Conservation (phyloP, 2,113 vertebrate genomes). For the Aplodontia rufa region DNA sequence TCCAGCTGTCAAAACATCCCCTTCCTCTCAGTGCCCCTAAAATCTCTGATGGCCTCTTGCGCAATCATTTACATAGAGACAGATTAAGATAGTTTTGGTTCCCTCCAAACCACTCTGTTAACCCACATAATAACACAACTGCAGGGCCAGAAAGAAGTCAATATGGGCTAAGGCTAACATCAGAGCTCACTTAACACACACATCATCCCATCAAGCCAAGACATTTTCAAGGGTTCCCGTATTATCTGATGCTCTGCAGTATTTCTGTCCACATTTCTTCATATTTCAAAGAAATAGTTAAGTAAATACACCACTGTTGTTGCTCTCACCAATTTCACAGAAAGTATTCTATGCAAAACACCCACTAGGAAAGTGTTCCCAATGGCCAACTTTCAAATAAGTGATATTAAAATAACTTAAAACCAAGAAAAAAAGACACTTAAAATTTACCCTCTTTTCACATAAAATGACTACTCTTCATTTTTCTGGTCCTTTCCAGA, state of each 20-base stretch:
- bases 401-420: neutral
- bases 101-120: neutral
- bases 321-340: neutral
- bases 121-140: neutral
- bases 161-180: neutral
- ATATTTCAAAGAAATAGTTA: neutral
- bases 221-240: neutral
- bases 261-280: constrained; percentile 3
- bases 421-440: neutral
- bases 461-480: neutral
- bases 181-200: neutral
- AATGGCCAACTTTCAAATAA: neutral
- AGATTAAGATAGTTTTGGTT: neutral
- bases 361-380: neutral
- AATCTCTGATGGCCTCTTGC: neutral
- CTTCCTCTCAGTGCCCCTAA: neutral
- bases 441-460: neutral
- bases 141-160: neutral
- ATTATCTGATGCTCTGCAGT: neutral
- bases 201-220: neutral
- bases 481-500: neutral
- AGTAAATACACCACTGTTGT: neutral
- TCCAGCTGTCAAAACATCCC: neutral
- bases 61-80: neutral
- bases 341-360: constrained; percentile 1